Base-by-base conservation (phyloP, 2,888 invertebrate species). In the Anthophora plumipes region DNA sequence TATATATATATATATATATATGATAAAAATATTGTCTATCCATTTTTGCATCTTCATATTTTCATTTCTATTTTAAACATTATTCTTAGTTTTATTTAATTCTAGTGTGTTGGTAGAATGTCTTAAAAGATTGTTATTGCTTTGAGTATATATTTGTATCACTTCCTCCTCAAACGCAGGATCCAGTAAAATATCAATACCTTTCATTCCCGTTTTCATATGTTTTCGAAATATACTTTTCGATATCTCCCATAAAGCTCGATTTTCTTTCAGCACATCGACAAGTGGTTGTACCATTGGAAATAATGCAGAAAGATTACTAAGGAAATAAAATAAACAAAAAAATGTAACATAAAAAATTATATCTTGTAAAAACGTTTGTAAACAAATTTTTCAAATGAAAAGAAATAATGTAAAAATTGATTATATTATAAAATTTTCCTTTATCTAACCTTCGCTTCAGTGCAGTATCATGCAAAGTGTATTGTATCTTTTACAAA, bases 181-280 rank as follows among this genome's bases (percentile, higher is more conserved):
- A 72, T 91, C 88, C 14, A 90, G 74, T 41, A 92, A 83, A 61
- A 92, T 89, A 55, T 90, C 89, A 86, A 91, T 90, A 54, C 91
- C 90, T 73, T 90, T 89, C 60, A 89, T 88, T 77, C 91, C 91
- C 39, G 80, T 85, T 52, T 85, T 77, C 59, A 87, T 88, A 60
- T 91, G 90, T 41, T 89, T 88, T 12, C 91, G 88, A 83, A 94
- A 94, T 59, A 94, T 86, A 1, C 88, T 88, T 83, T 93, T 93
- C 0, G 96, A 94, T 0, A 94, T 94, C 43, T 95, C 94, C 96
- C 96, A 96, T 77, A 94, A 94, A 66, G 94, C 93, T 3, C 95
- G 94, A 85, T 96, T 96, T 39, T 94, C 94, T 73, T 95, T 94
- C 46, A 96, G 92, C 46, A 95, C 94, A 60, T 93, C 91, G 0